phyloP scores from a whole-genome alignment of 2,113 vertebrate species.

The Leptodactylus fuscus region DNA sequence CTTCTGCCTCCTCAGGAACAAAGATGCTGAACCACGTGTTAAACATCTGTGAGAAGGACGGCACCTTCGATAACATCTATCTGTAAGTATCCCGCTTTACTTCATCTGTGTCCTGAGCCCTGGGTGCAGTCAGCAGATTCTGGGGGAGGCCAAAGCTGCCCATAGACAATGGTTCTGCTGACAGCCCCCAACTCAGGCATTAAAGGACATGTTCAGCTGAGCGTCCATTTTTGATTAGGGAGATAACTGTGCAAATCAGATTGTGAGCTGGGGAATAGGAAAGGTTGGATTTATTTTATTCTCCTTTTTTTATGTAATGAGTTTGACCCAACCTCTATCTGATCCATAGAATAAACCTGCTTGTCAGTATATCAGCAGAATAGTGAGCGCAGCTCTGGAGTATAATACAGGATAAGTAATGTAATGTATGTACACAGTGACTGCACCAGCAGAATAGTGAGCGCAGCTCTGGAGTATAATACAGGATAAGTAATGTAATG shows the following conservation, averaged over 20 bases:
- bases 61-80: constrained; percentile 99
- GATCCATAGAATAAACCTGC: too few species aligned
- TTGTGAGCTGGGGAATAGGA: too few species aligned
- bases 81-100: constrained; percentile 82
- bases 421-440: too few species aligned
- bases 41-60: constrained; percentile 99
- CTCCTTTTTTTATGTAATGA: too few species aligned
- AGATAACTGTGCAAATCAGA: too few species aligned
- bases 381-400: neutral
- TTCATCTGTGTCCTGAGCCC: neutral
- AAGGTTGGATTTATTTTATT: too few species aligned
- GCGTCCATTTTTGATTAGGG: neutral
- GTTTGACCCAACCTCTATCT: too few species aligned
- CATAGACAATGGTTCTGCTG: neutral
- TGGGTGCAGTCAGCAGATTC: neutral
- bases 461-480: neutral
- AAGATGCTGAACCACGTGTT: constrained; percentile 99
- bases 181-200: neutral
- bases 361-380: neutral
- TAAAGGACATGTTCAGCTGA: neutral
- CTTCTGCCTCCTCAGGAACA: constrained; percentile 81
- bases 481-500: neutral
- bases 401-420: too few species aligned
- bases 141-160: neutral
- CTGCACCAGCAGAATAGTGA: too few species aligned